A percentile compares a stretch with the other conserved stretches of the same genome.
phyloP scores from a whole-genome alignment of 2,113 vertebrate genomes.

The Menura novaehollandiae region DNA sequence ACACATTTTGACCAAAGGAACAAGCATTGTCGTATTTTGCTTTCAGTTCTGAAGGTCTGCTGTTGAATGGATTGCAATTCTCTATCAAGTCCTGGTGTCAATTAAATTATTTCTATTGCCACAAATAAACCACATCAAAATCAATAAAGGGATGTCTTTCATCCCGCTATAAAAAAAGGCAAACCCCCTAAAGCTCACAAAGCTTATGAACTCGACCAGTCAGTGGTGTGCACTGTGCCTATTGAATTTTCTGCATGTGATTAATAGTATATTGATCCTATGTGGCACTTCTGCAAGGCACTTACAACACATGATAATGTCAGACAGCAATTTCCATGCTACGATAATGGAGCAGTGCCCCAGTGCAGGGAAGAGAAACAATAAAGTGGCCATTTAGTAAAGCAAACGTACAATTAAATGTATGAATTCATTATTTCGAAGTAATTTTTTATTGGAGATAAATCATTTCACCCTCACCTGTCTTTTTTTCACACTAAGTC shows the following conservation, averaged over 20 bases:
- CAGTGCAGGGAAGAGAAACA: background rate
- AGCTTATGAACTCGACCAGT: background rate
- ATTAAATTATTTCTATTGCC: background rate
- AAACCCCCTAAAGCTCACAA: background rate
- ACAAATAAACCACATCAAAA: background rate
- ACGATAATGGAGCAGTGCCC: accelerated
- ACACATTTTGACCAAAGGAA: background rate
- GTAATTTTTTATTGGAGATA: background rate
- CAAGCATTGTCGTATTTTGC: background rate
- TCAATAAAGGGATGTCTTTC: background rate
- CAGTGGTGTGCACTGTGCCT: background rate
- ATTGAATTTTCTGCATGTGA: slow-evolving; percentile 11
- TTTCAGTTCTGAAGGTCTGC: background rate
- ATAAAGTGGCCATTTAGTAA: background rate
- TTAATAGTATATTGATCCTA: background rate
- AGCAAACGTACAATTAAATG: background rate
- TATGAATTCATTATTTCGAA: background rate
- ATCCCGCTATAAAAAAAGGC: background rate
- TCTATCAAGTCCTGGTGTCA: background rate
- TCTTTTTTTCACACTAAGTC: background rate
- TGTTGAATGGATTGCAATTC: background rate
- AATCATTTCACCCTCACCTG: background rate
- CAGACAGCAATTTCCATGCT: background rate
- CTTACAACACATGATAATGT: background rate
- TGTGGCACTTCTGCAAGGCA: background rate